phyloP scores from a whole-genome alignment of 2,888 invertebrate species.

The Papilio demoleus region DNA sequence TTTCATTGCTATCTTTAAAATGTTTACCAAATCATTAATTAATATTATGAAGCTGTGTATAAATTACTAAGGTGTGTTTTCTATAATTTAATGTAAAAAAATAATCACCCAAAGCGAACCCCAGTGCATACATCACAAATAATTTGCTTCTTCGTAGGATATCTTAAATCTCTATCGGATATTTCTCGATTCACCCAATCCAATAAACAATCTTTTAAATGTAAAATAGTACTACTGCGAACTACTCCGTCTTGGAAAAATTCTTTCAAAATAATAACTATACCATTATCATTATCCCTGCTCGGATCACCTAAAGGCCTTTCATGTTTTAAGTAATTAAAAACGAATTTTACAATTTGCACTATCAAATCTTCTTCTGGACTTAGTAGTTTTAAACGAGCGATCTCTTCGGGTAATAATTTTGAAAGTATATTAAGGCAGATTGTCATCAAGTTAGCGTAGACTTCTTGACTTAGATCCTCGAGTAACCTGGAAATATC shows the following conservation, averaged over 20 bases:
- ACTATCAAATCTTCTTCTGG: conserved; percentile 74
- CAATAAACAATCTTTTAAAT: conserved; percentile 63
- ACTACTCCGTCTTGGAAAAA: conserved; percentile 76
- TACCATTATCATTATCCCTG: conserved; percentile 63
- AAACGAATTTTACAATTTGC: conserved; percentile 73
- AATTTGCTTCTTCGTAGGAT: conserved; percentile 61
- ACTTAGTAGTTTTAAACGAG: conserved; percentile 64
- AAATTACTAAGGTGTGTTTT: not conserved
- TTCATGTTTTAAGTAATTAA: conserved; percentile 70
- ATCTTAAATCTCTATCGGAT: conserved; percentile 53
- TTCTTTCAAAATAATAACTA: conserved; percentile 67
- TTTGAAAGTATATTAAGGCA: conserved; percentile 67
- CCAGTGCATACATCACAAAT: conserved; percentile 67
- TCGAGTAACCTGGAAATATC: conserved; percentile 65
- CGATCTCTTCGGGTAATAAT: conserved; percentile 68
- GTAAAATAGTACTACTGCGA: conserved; percentile 65
- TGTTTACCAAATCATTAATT: too few relatives aligned
- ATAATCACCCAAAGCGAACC: conserved; percentile 54
- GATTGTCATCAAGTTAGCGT: conserved; percentile 71
- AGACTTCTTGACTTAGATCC: conserved; percentile 68
- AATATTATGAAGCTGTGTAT: not conserved
- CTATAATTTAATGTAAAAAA: not conserved
- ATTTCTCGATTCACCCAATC: conserved; percentile 63
- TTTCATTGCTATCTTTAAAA: too few relatives aligned
- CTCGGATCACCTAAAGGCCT: conserved; percentile 68